Evolutionary conservation across 2,888 invertebrate species (phyloP).

Genomic region (Cancer borealis): DNA sequence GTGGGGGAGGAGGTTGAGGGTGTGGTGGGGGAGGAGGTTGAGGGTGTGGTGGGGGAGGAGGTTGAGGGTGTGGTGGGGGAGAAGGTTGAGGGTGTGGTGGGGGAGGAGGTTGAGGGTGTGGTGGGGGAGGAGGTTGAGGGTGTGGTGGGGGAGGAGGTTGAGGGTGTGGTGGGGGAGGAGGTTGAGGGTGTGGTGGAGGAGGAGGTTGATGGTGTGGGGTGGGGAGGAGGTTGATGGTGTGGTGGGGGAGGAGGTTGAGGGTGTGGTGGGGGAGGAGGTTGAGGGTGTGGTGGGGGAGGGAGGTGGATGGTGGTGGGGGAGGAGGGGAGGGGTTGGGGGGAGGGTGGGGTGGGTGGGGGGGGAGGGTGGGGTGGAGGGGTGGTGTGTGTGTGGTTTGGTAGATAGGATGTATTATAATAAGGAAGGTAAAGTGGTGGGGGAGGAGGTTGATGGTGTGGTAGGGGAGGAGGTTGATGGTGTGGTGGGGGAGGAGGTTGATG

Average conservation of each 20-base stretch:
- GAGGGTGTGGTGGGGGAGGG: background rate
- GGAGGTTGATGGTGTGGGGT: background rate
- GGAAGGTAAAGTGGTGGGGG: background rate
- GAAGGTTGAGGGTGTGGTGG: background rate
- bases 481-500: no score
- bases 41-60: background rate
- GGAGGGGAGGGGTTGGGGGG: background rate
- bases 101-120: background rate
- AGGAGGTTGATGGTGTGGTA: background rate
- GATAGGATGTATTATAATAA: background rate
- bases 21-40: background rate
- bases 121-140: background rate
- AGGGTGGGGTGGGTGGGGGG: background rate
- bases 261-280: background rate
- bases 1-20: background rate
- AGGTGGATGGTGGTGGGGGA: background rate
- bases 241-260: background rate
- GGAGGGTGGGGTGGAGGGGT: background rate
- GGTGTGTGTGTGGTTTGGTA: background rate
- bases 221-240: background rate
- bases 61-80: background rate
- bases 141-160: background rate
- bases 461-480: no score
- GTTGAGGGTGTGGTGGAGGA: background rate
- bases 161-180: background rate